Conservation (phyloP, 1,140 invertebrate species). For the Heliconius himera region DNA sequence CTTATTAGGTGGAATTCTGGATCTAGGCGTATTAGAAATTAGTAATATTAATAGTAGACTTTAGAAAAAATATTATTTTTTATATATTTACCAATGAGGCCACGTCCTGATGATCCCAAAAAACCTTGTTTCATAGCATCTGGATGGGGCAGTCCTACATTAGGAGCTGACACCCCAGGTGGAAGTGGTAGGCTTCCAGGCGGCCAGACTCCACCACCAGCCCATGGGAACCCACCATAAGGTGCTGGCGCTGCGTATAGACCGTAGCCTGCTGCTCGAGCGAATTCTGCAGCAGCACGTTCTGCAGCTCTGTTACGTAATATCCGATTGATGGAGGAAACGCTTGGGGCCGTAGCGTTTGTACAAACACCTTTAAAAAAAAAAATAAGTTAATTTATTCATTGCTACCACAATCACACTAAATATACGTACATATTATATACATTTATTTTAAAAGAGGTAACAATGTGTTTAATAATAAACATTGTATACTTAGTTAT, state of each 20-base stretch:
- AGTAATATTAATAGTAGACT: not conserved
- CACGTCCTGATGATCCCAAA: conserved; percentile 75
- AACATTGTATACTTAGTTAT: too few species aligned
- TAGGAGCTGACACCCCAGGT: conserved; percentile 78
- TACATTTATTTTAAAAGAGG: too few species aligned
- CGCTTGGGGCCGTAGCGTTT: conserved; percentile 94
- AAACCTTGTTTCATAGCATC: conserved; percentile 83
- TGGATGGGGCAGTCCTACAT: conserved; percentile 78
- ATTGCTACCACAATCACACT: not conserved
- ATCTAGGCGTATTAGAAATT: not conserved
- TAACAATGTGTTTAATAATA: too few species aligned
- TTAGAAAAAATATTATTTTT: not conserved
- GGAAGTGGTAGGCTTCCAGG: conserved; percentile 76
- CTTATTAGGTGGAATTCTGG: too few species aligned
- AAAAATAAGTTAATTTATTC: conserved; percentile 22
- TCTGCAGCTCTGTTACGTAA: conserved; percentile 94
- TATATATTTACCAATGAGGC: conserved; percentile 68
- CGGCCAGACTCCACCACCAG: conserved; percentile 79
- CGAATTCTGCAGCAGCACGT: conserved; percentile 96
- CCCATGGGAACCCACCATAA: conserved; percentile 84
- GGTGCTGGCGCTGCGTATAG: conserved; percentile 89
- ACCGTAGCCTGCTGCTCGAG: conserved; percentile 93
- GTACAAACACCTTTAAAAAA: conserved; percentile 88
- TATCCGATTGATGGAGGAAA: conserved; percentile 96
- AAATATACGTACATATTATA: not conserved